Percentiles rank a stretch among this genome's conserved stretches.
Conservation (phyloP, 2,888 invertebrate species). For the Apeira syringaria region DNA sequence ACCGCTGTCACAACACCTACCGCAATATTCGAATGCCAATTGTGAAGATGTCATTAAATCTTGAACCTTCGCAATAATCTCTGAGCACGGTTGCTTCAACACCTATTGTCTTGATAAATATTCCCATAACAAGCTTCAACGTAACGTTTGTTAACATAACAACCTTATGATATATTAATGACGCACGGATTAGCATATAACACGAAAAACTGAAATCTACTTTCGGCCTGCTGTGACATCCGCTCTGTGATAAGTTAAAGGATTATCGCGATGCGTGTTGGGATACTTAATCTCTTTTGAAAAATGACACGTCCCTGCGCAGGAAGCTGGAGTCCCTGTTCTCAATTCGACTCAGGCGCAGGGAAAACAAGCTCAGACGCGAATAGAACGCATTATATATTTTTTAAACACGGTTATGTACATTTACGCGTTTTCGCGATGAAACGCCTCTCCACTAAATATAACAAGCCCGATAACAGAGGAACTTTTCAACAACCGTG, state of each 20-base stretch:
- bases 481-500: conserved; percentile 30
- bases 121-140: conserved; percentile 13
- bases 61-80: neutral
- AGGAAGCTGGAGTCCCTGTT: too few relatives aligned
- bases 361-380: conserved; percentile 44
- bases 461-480: conserved; percentile 43
- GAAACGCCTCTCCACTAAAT: conserved; percentile 54
- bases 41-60: conserved; percentile 45
- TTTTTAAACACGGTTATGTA: conserved; percentile 53
- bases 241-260: conserved; percentile 43
- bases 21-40: conserved; percentile 46
- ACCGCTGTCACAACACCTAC: conserved; percentile 52
- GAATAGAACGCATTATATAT: conserved; percentile 50
- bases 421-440: conserved; percentile 43
- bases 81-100: conserved; percentile 4
- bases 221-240: conserved; percentile 36
- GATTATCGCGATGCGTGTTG: conserved; percentile 39
- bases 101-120: conserved; percentile 26
- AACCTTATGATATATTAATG: conserved; percentile 12
- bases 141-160: conserved; percentile 23
- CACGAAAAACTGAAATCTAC: conserved; percentile 16
- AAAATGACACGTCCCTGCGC: conserved; percentile 48
- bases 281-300: conserved; percentile 52
- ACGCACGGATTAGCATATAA: conserved; percentile 10
- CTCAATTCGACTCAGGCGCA: neutral